Base-by-base conservation (phyloP, 2,888 invertebrate genomes). In the Idaea biselata region DNA sequence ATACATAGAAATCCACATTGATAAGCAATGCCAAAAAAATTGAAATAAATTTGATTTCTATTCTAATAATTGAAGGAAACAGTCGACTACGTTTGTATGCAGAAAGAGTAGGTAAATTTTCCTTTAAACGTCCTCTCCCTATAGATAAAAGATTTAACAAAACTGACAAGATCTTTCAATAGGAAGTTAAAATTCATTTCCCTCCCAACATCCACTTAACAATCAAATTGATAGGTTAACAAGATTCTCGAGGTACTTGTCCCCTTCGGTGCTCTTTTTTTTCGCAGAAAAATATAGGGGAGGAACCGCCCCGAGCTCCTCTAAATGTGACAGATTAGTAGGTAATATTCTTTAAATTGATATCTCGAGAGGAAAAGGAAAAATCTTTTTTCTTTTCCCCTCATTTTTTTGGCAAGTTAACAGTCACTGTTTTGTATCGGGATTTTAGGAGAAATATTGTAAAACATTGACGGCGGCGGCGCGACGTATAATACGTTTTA, bases 241-340 rank as follows among this genome's bases (percentile, higher is more conserved):
- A 86, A 87, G 86, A 86, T 88, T 80, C 81, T 80, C 79, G 78
- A 79, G 81, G 78, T 80, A 70, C 74, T 69, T 75, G 79, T 75
- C 76, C 79, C 81, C 82, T 75, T 69, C 71, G 76, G 73, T 73
- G 70, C 73, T 76, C 80, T 81, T 83, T 78, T 73, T 72, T 66
- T 70, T 70, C 70, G 71, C 79, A 80, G 80, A 78, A 75, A 82
- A 80, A 84, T 83, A 82, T 77, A 80, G 83, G 89, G 88, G 87
- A 86, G 84, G 82, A 81, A 78, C 77, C 81, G 81, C 87, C 84
- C 78, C 83, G 71, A 81, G 89, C 86, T 84, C 78, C 81, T 82
- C 80, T 84, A 81, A 82, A 88, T 90, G 91, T 91, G 91, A 91
- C 91, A 91, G 91, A 91, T 91, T 91, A 91, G 83, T 82, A 82